phyloP scores from a whole-genome alignment of 2,113 vertebrate genomes.

The Rhineura floridana region DNA sequence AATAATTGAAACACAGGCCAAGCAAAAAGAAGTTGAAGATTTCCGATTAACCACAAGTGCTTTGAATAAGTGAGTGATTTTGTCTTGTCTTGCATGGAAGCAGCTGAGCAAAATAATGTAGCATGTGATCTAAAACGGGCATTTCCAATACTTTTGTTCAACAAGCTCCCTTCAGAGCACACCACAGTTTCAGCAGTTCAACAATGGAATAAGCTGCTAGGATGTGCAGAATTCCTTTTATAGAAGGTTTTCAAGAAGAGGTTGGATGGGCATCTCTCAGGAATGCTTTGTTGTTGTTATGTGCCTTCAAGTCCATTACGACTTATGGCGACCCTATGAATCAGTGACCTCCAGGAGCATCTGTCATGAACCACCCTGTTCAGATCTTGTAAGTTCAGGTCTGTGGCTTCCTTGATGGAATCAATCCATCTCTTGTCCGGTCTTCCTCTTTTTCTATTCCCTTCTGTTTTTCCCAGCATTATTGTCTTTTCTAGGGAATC shows the following conservation, averaged over 20 bases:
- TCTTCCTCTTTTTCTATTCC: too few relatives aligned
- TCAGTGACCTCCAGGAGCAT: too few relatives aligned
- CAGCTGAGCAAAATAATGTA: not conserved
- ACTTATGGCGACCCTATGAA: too few relatives aligned
- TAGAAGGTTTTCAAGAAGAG: not conserved
- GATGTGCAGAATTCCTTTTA: not conserved
- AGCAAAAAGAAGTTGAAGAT: conserved; percentile 57
- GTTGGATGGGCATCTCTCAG: not conserved
- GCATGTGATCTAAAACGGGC: conserved; percentile 39
- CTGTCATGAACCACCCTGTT: too few relatives aligned
- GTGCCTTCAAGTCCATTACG: too few relatives aligned
- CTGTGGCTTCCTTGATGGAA: too few relatives aligned
- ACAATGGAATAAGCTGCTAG: not conserved
- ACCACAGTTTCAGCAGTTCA: not conserved
- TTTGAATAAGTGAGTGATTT: conserved; percentile 68
- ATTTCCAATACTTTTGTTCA: conserved; percentile 4
- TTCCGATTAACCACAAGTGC: conserved; percentile 64
- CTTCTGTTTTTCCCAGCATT: too few relatives aligned
- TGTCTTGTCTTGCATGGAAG: conserved; percentile 17
- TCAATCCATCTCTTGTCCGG: too few relatives aligned
- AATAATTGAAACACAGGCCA: conserved; percentile 59
- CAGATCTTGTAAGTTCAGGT: too few relatives aligned
- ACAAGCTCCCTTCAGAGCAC: not conserved
- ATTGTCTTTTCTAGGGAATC: too few relatives aligned
- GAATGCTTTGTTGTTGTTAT: too few relatives aligned